These are phyloP conservation scores for Rosalia funebris DNA, from an alignment of 2,888 invertebrate species.

Conservation along the genomic window DNA sequence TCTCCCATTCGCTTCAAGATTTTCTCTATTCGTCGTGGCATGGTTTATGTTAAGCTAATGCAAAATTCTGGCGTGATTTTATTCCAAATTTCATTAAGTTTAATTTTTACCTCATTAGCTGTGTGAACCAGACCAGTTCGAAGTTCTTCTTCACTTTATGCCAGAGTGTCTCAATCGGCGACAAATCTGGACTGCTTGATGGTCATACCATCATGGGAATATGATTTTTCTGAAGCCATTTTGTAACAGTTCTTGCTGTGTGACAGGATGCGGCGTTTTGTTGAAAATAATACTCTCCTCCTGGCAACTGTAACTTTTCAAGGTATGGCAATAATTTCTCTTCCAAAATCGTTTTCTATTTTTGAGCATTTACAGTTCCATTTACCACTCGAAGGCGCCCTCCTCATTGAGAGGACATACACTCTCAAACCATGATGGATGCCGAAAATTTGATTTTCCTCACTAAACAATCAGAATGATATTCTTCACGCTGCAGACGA, in stretches of 20 bases:
- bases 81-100: not conserved
- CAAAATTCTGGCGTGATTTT: not conserved
- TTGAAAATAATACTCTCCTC: not conserved
- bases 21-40: not conserved
- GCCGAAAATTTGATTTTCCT: not conserved
- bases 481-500: not conserved
- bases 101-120: not conserved
- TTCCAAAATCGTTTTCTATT: not conserved
- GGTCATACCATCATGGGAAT: not conserved
- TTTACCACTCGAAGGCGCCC: not conserved
- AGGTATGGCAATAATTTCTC: not conserved
- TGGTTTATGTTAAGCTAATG: not conserved
- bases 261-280: not conserved
- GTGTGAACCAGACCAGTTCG: not conserved
- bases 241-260: not conserved
- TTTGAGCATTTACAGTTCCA: not conserved
- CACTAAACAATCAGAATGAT: not conserved
- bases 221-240: not conserved
- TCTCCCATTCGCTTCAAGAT: not conserved
- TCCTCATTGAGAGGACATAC: not conserved
- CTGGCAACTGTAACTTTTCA: not conserved
- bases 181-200: not conserved
- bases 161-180: not conserved
- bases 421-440: not conserved
- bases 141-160: not conserved